Base-by-base conservation (phyloP, 2,797 vertebrate species). In the Enteromius viviparus region DNA sequence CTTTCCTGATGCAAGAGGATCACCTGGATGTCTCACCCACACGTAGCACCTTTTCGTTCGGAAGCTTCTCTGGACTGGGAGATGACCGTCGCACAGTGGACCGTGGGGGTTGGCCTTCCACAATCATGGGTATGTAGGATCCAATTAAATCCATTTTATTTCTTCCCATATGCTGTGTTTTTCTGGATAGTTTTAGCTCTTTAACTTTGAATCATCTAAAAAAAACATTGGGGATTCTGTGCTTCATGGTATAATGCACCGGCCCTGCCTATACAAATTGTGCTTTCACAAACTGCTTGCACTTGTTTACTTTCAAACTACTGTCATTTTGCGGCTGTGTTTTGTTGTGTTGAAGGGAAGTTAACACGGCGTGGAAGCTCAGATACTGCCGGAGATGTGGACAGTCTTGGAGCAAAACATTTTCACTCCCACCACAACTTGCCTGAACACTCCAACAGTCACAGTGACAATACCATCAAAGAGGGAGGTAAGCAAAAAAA, bases 21-120 rank as follows among this genome's bases (percentile, higher is more conserved):
- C 97, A 98, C 87, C 89, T 99, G 88, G 98, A 99, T 15, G 97
- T 99, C 26, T 99, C 98, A 0, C 98, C 98, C 4, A 99, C 98
- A 2, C 96, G 98, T 55, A 99, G 98, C 93, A 96, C 97, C 1
- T 99, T 99, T 92, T 99, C 98, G 70, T 99, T 99, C 0, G 96
- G 97, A 6, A 99, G 98, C 89, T 98, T 99, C 93, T 98, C 98
- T 17, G 98, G 97, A 11, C 93, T 97, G 0, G 98, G 97, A 0
- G 98, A 99, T n/a, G 98, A 99, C 29, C 94, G 97, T 2, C 94
- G 98, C 32, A 87, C 95, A 76, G 92, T 99, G 72, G 98, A 99
- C 45, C 97, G 97, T 17, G 95, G 95, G 9, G 97, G 98, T 69
- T 99, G 98, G 98, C 98, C 96, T 89, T 98, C 98, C 65, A 96